A percentile compares a stretch with the other conserved stretches of the same genome.
phyloP scores from a whole-genome alignment of 2,113 vertebrate species.

The Poeciliopsis retropinna region DNA sequence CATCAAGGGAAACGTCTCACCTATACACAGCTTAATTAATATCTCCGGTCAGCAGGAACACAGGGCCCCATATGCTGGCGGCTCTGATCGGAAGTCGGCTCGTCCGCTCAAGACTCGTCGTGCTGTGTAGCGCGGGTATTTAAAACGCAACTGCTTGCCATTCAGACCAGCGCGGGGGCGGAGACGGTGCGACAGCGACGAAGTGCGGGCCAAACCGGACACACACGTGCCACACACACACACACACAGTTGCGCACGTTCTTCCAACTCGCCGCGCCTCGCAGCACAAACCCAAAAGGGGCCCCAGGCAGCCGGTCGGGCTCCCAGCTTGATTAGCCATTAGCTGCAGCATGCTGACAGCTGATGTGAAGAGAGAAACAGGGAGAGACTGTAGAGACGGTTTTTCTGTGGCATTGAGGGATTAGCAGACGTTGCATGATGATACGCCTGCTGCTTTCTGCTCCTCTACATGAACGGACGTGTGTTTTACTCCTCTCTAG shows the following conservation, averaged over 20 bases:
- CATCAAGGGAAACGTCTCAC: constrained; percentile 62
- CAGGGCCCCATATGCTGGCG: constrained; percentile 46
- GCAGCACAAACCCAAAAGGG: constrained; percentile 62
- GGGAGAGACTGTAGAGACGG: constrained; percentile 31
- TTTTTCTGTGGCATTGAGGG: constrained; percentile 59
- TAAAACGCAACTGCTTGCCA: constrained; percentile 63
- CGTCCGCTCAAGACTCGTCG: constrained; percentile 25
- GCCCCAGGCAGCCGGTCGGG: constrained; percentile 59
- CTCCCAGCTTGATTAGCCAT: constrained; percentile 77
- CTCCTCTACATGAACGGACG: constrained; percentile 7
- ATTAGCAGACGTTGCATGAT: constrained; percentile 57
- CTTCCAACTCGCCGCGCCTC: constrained; percentile 47
- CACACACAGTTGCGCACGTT: constrained; percentile 34
- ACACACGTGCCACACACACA: not conserved
- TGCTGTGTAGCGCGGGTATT: constrained; percentile 50
- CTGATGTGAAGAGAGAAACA: constrained; percentile 59
- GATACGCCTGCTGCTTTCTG: constrained; percentile 50
- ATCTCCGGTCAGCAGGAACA: constrained; percentile 49
- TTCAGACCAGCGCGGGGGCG: constrained; percentile 49
- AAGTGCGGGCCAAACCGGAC: constrained; percentile 42
- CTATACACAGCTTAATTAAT: constrained; percentile 64
- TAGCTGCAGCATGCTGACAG: constrained; percentile 70
- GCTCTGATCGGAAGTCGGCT: constrained; percentile 26
- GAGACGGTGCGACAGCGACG: constrained; percentile 59
- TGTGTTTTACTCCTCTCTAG: constrained; percentile 21